Base-by-base conservation (phyloP, 2,113 vertebrate genomes). In the Dicrurus megarhynchus region DNA sequence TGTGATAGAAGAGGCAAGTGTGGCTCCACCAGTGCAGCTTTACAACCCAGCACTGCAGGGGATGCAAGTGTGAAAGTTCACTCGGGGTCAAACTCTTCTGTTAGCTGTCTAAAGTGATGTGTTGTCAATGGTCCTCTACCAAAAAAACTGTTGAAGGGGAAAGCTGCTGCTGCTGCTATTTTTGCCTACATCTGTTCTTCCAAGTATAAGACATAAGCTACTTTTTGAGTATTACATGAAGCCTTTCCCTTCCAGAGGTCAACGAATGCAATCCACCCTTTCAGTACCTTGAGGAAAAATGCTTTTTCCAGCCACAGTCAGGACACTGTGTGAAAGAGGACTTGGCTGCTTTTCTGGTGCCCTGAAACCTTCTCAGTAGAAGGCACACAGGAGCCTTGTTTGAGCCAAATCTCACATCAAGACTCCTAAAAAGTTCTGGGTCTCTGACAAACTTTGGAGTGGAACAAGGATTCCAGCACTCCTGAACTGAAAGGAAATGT, bases 251-350 rank as follows among this genome's bases (percentile, higher is more conserved):
- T 92, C 50, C 60, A 67, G 30, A 47, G 64, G 47, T 68, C 76
- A 89, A 93, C 83, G 83, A 95, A 93, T 93, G 88, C 79, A 93
- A 95, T 90, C 88, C 89, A 84, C 91, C 80, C 75, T 89, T 94
- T 92, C 65, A 78, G 69, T 84, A 87, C 80, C 91, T 95, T 86
- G 89, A 95, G 86, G 73, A 92, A 90, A 90, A 92, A 77, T 59
- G 42, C 12, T 77, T 69, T 93, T 93, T 92, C 52, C 86, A 80
- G 9, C 59, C 59, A 84, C 10, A 13, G 10, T 50, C 64, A 77
- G 76, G 80, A 84, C 71, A 87, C 13, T 70, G 21, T 81, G 76
- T 90, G 71, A 94, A 93, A 83, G 63, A 93, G 35, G 46, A 84
- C 23, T 87, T 93, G 85, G 85, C 90, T 76, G 70, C 26, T 85